These are phyloP conservation scores for Speoplatyrhinus poulsoni DNA, from an alignment of 2,113 vertebrate species.

Conservation along the genomic window DNA sequence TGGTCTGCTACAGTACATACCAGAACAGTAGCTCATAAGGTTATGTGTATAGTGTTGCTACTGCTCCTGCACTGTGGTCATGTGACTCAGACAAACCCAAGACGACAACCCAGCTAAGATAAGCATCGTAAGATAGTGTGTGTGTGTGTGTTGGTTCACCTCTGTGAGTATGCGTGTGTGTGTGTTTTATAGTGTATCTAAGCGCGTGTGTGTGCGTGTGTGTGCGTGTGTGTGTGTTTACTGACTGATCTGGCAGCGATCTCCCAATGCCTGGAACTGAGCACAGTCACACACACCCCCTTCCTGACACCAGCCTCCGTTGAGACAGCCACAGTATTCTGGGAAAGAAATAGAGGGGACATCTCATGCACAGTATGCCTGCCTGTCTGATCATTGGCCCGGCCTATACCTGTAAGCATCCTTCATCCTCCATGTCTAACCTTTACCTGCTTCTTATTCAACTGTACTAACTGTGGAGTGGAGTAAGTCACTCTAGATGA, in stretches of 20 bases:
- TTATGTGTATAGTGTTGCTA: too few relatives aligned
- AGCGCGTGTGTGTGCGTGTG: conserved; percentile 6
- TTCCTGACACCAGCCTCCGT: conserved; percentile 93
- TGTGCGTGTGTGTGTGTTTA: conserved; percentile 43
- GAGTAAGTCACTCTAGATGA: too few relatives aligned
- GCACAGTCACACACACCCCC: conserved; percentile 91
- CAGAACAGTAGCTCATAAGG: conserved; percentile 7
- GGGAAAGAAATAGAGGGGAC: conserved; percentile 38
- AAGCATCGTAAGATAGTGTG: background rate
- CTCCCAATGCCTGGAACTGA: conserved; percentile 93
- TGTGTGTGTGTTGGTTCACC: background rate
- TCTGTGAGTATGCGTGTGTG: background rate
- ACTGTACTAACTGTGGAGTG: too few relatives aligned
- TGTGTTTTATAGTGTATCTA: conserved; percentile 1
- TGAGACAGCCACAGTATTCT: conserved; percentile 89
- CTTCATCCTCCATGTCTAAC: too few relatives aligned
- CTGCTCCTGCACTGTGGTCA: background rate
- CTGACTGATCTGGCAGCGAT: conserved; percentile 97
- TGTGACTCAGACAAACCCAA: conserved; percentile 12
- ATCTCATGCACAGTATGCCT: background rate
- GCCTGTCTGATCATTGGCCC: background rate
- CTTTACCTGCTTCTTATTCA: too few relatives aligned
- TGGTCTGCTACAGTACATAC: conserved; percentile 4
- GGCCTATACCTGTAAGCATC: too few relatives aligned
- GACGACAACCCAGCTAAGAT: background rate